Evolutionary conservation across 2,888 invertebrate genomes (phyloP).

Genomic region (Ecliptopera silaceata): DNA sequence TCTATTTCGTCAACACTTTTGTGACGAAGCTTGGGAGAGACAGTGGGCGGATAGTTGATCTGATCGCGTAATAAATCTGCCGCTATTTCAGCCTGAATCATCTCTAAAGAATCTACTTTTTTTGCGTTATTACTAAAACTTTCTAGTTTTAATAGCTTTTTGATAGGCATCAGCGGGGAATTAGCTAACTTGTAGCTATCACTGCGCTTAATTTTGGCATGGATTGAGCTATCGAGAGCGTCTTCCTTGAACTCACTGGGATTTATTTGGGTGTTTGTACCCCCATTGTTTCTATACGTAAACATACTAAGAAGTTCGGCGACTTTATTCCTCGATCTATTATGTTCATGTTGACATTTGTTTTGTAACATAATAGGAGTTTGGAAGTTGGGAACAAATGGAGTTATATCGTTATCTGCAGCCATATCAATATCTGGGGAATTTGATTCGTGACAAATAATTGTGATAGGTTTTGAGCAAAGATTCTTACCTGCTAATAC

Average conservation of each 20-base stretch:
- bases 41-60: slow-evolving; percentile 87
- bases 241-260: slow-evolving; percentile 42
- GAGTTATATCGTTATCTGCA: slow-evolving; percentile 61
- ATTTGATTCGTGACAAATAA: slow-evolving; percentile 45
- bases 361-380: slow-evolving; percentile 72
- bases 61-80: slow-evolving; percentile 85
- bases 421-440: slow-evolving; percentile 52
- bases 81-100: slow-evolving; percentile 84
- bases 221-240: slow-evolving; percentile 53
- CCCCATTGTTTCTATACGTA: slow-evolving; percentile 60
- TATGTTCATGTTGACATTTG: slow-evolving; percentile 58
- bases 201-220: slow-evolving; percentile 87
- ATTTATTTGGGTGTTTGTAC: slow-evolving; percentile 45
- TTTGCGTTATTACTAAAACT: slow-evolving; percentile 70
- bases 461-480: slow-evolving; percentile 55
- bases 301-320: slow-evolving; percentile 78
- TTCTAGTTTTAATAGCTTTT: slow-evolving; percentile 82
- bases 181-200: slow-evolving; percentile 94
- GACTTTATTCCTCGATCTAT: slow-evolving; percentile 64
- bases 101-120: slow-evolving; percentile 79
- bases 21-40: slow-evolving; percentile 81
- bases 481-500: slow-evolving; percentile 87
- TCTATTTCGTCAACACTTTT: slow-evolving; percentile 60
- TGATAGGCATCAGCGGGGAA: slow-evolving; percentile 86
- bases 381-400: slow-evolving; percentile 77